Conservation (phyloP, 1,140 invertebrate genomes). For the Drosophila eugracilis region DNA sequence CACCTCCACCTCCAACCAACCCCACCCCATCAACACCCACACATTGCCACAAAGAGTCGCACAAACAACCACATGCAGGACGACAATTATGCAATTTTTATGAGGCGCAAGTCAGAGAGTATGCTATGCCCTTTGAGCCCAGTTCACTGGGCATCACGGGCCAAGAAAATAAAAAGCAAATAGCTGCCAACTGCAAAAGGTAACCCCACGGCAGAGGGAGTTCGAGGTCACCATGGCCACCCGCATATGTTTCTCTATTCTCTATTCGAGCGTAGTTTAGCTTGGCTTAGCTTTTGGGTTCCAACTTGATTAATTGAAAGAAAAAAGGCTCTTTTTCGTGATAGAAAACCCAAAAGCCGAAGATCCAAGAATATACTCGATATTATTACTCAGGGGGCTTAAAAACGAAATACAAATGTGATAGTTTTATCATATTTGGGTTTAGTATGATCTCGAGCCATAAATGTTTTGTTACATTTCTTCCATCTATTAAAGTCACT, state of each 20-base stretch:
- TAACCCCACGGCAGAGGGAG: slow-evolving; percentile 9
- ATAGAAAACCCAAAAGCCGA: neutral
- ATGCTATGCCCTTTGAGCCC: slow-evolving; percentile 60
- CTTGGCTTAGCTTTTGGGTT: slow-evolving; percentile 25
- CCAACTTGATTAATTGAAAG: slow-evolving; percentile 9
- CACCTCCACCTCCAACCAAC: slow-evolving; percentile 10
- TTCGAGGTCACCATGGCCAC: slow-evolving; percentile 39
- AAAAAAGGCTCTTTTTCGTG: neutral
- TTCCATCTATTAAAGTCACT: neutral
- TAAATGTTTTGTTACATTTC: neutral
- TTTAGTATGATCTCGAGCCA: too few species aligned
- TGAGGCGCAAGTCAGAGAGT: slow-evolving; percentile 65
- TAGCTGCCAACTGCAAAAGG: slow-evolving; percentile 40
- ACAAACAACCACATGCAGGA: slow-evolving; percentile 36
- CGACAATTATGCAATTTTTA: slow-evolving; percentile 79
- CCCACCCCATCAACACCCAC: slow-evolving; percentile 5
- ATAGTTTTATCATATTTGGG: too few species aligned
- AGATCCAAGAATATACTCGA: too few species aligned
- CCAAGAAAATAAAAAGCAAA: slow-evolving; percentile 40
- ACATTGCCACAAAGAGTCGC: slow-evolving; percentile 10
- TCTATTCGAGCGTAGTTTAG: slow-evolving; percentile 20
- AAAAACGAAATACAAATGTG: too few species aligned
- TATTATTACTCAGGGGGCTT: too few species aligned
- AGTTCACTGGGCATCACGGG: slow-evolving; percentile 24
- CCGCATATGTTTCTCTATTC: slow-evolving; percentile 15